Evolutionary conservation across 2,888 invertebrate genomes (phyloP).

Genomic region (Ormyrus nitidulus): DNA sequence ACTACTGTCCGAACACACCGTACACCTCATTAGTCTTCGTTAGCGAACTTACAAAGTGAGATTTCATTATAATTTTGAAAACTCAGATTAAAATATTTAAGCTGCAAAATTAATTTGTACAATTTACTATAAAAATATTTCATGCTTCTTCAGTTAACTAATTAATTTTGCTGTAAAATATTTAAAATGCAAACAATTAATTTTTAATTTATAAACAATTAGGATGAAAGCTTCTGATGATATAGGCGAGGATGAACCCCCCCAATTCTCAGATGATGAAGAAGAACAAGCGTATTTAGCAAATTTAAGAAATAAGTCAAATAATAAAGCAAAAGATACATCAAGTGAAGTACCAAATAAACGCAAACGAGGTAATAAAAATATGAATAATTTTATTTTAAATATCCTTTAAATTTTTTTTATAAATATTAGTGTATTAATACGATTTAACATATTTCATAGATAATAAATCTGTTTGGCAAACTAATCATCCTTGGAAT

Average conservation of each 20-base stretch:
- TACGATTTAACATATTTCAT: conserved; percentile 8
- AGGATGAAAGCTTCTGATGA: conserved; percentile 92
- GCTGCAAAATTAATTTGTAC: not conserved
- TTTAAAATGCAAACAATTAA: not conserved
- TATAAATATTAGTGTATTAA: conserved; percentile 27
- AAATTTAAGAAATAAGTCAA: conserved; percentile 61
- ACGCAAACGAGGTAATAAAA: conserved; percentile 52
- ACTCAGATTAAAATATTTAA: conserved; percentile 8
- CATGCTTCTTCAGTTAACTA: too few species aligned
- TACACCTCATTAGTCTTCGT: conserved; percentile 88
- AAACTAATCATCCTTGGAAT: conserved; percentile 69
- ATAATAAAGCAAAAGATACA: conserved; percentile 52
- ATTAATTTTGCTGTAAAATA: not conserved
- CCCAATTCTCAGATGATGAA: conserved; percentile 95
- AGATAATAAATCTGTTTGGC: conserved; percentile 60
- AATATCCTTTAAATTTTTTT: conserved; percentile 5
- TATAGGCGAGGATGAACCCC: conserved; percentile 90
- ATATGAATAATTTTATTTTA: conserved; percentile 11
- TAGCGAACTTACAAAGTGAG: conserved; percentile 84
- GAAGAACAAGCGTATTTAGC: conserved; percentile 79
- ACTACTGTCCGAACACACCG: conserved; percentile 86
- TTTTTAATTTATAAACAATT: conserved; percentile 57
- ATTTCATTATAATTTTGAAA: conserved; percentile 50
- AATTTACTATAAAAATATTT: not conserved
- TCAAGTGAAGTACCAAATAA: conserved; percentile 49